Base-by-base conservation (phyloP, 2,888 invertebrate species). In the Caenorhabditis angaria region DNA sequence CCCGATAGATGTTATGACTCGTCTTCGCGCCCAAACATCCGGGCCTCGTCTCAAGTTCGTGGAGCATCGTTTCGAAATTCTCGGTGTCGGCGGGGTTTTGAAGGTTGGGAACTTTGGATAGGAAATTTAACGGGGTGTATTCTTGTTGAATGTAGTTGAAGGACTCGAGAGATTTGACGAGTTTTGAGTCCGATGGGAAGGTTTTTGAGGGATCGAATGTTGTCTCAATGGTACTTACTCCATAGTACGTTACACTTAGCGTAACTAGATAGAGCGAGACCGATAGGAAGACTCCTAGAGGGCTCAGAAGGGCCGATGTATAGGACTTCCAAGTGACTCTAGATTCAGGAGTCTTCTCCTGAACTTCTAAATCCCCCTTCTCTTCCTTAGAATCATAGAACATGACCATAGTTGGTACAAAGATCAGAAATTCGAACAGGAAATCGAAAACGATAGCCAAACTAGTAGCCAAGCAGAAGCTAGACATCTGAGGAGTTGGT, bases 141-240 rank as follows among this genome's bases (percentile, higher is more conserved):
- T 83, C 79, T 56, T 64, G 66, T 57, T 80, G 80, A 41, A 84
- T 69, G 8, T 61, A 58, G 10, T 80, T 78, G 66, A 83, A 81
- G 20, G 74, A 65, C 22, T 66, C 54, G 2, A 85, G 66, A 6
- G 82, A 71, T 18, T 72, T 50, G 56, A 81, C 78, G 5, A 85
- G 74, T 35, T 73, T 70, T 8, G 84, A 82, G 55, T 85, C 83
- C 2, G 72, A 65, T 12, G 85, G 85, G 61, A 85, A 85, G 0
- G 85, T 83, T 66, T 83, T 85, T 51, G 83, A 77, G 0, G 85
- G 85, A 18, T 83, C 82, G 62, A 85, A 85, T 14, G 77, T 77
- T 1, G 83, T 67, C 14, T 82, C 74, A 68, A 85, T 75, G 25
- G 64, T 59, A n/a, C 62, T 41, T 12, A 78, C 76, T 53, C 84